Percentiles rank a stretch among this genome's conserved stretches.
phyloP scores from a whole-genome alignment of 2,797 vertebrate species.

The Eptatretus atami region DNA sequence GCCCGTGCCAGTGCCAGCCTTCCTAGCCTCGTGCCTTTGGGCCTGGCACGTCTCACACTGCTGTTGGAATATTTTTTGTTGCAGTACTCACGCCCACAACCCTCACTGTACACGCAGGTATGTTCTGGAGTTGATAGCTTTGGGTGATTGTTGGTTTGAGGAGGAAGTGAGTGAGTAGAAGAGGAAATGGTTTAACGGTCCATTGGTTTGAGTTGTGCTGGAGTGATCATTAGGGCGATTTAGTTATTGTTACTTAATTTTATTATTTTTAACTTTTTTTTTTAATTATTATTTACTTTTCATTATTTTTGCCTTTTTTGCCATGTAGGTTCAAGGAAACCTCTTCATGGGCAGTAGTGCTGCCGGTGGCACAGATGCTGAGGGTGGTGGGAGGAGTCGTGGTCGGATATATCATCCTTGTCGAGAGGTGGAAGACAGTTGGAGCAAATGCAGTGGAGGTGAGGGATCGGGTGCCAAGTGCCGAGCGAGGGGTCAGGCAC shows the following conservation, averaged over 20 bases:
- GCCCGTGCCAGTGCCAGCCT: conserved; percentile 38
- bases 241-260: too few species aligned
- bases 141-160: too few species aligned
- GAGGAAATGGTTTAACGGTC: too few species aligned
- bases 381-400: conserved; percentile 22
- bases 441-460: conserved; percentile 38
- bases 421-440: conserved; percentile 96
- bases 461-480: too few species aligned
- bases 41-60: conserved; percentile 46
- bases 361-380: conserved; percentile 30
- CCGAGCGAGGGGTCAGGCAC: too few species aligned
- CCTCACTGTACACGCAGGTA: conserved; percentile 89
- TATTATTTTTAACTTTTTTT: too few species aligned
- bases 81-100: conserved; percentile 52
- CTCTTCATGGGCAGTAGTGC: conserved; percentile 51
- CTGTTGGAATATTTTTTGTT: conserved; percentile 80
- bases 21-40: conserved; percentile 37
- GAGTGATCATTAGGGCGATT: too few species aligned
- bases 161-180: too few species aligned
- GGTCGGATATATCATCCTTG: conserved; percentile 62
- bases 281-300: too few species aligned
- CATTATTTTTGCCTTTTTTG: background rate
- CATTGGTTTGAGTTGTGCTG: too few species aligned
- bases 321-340: conserved; percentile 59
- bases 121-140: background rate